Evolutionary conservation across 2,797 vertebrate genomes (phyloP).

Genomic region (Phalanger gymnotis): DNA sequence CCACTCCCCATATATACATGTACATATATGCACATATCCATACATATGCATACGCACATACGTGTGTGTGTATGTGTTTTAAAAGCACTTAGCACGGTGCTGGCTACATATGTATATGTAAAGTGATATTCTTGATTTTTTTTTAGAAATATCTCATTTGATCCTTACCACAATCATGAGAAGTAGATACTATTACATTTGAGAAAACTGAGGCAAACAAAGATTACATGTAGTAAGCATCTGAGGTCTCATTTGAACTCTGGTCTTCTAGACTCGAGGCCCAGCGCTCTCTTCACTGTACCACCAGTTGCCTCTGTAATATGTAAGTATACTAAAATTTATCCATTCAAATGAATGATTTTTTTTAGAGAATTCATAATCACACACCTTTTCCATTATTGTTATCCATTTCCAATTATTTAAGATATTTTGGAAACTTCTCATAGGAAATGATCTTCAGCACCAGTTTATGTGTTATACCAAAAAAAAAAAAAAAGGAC

Average conservation of each 20-base stretch:
- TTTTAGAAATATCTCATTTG: not conserved
- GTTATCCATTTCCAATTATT: not conserved
- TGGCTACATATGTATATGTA: not conserved
- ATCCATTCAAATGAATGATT: not conserved
- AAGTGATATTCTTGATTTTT: not conserved
- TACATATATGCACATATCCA: too few relatives aligned
- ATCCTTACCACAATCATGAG: not conserved
- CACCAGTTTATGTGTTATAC: not conserved
- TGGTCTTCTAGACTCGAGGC: not conserved
- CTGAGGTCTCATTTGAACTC: not conserved
- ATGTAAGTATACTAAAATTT: not conserved
- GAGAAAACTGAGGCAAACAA: not conserved
- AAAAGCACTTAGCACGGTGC: not conserved
- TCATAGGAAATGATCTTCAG: not conserved
- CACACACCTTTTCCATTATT: not conserved
- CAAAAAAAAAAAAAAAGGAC: not conserved
- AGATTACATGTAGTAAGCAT: not conserved
- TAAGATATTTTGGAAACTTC: not conserved
- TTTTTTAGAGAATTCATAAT: not conserved
- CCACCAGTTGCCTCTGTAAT: not conserved
- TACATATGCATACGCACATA: too few relatives aligned
- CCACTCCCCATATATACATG: too few relatives aligned
- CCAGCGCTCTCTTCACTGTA: not conserved
- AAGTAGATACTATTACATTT: not conserved
- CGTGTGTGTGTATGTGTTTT: too few relatives aligned